phyloP scores from a whole-genome alignment of 2,888 invertebrate genomes.

The Heliconius ethilla region DNA sequence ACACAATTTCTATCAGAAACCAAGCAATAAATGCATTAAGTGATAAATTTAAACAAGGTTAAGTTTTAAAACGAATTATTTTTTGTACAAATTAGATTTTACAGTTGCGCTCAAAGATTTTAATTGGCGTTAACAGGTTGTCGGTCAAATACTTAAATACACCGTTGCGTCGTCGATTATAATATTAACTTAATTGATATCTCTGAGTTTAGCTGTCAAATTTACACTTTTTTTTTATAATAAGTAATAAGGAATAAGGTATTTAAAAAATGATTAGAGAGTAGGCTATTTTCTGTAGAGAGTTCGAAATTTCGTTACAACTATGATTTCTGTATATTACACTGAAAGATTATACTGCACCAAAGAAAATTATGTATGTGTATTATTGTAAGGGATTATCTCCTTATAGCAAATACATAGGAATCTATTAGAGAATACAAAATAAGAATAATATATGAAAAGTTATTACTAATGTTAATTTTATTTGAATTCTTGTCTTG shows the following conservation, averaged over 20 bases:
- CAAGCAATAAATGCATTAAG: not conserved
- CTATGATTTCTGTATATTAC: not conserved
- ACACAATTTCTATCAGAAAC: not conserved
- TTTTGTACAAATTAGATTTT: not conserved
- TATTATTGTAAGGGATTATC: slow-evolving; percentile 9
- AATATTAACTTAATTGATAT: not conserved
- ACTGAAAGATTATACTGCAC: not conserved
- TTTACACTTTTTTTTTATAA: not conserved
- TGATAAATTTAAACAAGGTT: not conserved
- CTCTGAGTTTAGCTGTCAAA: not conserved
- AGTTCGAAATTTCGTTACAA: not conserved
- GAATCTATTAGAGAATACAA: not conserved
- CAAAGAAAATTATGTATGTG: not conserved
- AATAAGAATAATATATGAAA: slow-evolving; percentile 3
- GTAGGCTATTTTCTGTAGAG: not conserved
- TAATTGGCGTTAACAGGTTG: not conserved
- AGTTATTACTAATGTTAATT: slow-evolving; percentile 29
- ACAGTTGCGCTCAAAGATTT: slow-evolving; percentile 4
- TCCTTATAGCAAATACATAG: slow-evolving; percentile 10
- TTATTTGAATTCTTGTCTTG: slow-evolving; percentile 29
- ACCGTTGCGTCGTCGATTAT: not conserved
- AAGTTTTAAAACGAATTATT: not conserved
- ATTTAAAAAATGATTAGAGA: not conserved
- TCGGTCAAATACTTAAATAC: not conserved
- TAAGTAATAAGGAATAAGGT: not conserved